Evolutionary conservation across 2,888 invertebrate genomes (phyloP).

Genomic region (Pantelozetes paolii): DNA sequence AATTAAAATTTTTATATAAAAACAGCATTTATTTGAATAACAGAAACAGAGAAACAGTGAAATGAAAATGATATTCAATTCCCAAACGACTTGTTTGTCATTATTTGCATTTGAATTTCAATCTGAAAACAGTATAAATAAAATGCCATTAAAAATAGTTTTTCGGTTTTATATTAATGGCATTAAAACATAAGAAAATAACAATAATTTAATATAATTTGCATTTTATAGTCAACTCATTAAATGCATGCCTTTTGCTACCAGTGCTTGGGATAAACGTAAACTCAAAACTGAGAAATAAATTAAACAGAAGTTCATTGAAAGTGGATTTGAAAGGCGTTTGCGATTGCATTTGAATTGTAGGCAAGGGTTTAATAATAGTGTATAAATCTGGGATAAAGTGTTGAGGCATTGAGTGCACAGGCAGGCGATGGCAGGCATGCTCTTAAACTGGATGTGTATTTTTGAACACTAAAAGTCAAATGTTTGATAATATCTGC

Average conservation of each 20-base stretch:
- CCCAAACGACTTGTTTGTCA: neutral
- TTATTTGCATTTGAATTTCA: neutral
- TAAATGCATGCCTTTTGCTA: conserved; percentile 5
- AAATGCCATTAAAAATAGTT: conserved; percentile 1
- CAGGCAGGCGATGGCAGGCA: no score
- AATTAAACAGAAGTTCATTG: conserved; percentile 9
- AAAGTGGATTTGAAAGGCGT: conserved; percentile 7
- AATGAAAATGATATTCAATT: no score
- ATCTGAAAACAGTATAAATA: neutral
- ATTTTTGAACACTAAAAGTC: neutral
- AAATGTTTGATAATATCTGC: neutral
- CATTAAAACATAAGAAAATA: neutral
- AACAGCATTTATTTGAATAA: no score
- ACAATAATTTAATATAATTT: neutral
- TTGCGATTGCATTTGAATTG: neutral
- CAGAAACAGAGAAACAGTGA: no score
- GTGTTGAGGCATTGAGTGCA: neutral
- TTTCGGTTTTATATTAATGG: neutral
- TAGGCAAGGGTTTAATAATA: neutral
- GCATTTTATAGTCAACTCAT: neutral
- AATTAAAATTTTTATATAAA: neutral
- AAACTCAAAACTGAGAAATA: neutral
- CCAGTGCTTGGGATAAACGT: neutral
- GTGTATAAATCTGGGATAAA: neutral
- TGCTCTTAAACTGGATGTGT: conserved; percentile 5